A percentile compares a stretch with the other conserved stretches of the same genome.
phyloP scores from a whole-genome alignment of 2,113 vertebrate genomes.

The Xenopus laevis region DNA sequence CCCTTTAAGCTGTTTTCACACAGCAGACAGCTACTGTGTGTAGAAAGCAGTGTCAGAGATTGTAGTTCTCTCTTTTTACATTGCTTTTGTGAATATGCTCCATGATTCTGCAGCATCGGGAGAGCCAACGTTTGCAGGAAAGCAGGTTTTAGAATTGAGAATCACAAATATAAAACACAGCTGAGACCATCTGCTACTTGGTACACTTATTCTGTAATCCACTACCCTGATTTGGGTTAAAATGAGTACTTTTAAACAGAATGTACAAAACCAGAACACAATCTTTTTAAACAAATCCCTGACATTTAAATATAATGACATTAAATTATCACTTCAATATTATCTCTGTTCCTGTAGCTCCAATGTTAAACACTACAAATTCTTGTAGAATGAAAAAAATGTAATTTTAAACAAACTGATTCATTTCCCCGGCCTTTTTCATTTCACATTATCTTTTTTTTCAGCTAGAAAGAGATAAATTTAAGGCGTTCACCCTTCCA shows the following conservation, averaged over 20 bases:
- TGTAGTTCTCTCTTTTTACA: too few relatives aligned
- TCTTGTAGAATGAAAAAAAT: not conserved
- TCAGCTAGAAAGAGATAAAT: constrained; percentile 15
- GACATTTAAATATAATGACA: constrained; percentile 1
- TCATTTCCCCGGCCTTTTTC: not conserved
- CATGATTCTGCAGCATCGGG: too few relatives aligned
- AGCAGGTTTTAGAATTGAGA: too few relatives aligned
- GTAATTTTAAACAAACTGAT: not conserved
- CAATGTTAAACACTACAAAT: not conserved
- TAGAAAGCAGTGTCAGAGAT: too few relatives aligned
- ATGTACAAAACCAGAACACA: not conserved
- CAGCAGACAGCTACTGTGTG: too few relatives aligned
- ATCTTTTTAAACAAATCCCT: constrained; percentile 1
- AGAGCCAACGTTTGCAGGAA: too few relatives aligned
- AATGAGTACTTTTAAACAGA: not conserved
- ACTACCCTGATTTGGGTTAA: not conserved
- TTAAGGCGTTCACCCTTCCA: not conserved
- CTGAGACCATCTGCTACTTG: too few relatives aligned
- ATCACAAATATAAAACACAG: too few relatives aligned
- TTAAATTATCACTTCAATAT: not conserved
- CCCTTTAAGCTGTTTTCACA: too few relatives aligned
- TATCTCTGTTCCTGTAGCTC: not conserved
- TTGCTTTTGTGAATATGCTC: too few relatives aligned
- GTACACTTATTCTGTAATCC: too few relatives aligned
- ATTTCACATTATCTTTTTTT: not conserved